phyloP scores from a whole-genome alignment of 2,888 invertebrate genomes.

The Sisyra terminalis region DNA sequence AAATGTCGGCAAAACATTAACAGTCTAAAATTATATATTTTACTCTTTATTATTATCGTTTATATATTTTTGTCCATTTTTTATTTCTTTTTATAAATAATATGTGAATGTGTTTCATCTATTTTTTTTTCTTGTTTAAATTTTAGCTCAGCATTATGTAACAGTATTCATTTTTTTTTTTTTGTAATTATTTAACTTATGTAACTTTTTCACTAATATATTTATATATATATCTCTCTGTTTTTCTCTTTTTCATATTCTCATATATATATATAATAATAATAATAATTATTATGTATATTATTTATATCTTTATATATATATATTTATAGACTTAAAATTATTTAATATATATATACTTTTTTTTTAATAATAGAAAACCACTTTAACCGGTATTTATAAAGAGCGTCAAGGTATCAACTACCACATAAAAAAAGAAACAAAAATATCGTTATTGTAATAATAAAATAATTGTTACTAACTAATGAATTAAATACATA shows the following conservation, averaged over 20 bases:
- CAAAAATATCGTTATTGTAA: constrained; percentile 5
- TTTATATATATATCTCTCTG: constrained; percentile 1
- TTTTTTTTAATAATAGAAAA: constrained; percentile 7
- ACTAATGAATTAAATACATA: constrained; percentile 1
- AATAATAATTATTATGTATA: no score
- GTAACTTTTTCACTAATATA: constrained; percentile 1
- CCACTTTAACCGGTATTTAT: constrained; percentile 7
- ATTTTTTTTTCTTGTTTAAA: no score
- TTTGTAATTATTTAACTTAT: constrained; percentile 2
- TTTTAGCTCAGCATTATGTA: constrained; percentile 3
- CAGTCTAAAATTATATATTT: no score
- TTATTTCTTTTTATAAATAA: no score
- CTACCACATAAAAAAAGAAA: constrained; percentile 1
- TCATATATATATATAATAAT: no score
- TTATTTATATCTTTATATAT: constrained; percentile 3
- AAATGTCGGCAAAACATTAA: no score
- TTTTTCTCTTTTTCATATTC: no score
- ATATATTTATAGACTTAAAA: constrained; percentile 5
- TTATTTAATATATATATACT: constrained; percentile 8
- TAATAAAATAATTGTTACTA: constrained; percentile 3
- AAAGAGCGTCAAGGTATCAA: constrained; percentile 3
- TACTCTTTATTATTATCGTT: no score
- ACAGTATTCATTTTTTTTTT: constrained; percentile 1
- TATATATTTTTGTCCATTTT: no score
- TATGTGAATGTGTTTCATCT: no score